Conservation (phyloP, 2,888 invertebrate genomes). For the Apantesis nais region DNA sequence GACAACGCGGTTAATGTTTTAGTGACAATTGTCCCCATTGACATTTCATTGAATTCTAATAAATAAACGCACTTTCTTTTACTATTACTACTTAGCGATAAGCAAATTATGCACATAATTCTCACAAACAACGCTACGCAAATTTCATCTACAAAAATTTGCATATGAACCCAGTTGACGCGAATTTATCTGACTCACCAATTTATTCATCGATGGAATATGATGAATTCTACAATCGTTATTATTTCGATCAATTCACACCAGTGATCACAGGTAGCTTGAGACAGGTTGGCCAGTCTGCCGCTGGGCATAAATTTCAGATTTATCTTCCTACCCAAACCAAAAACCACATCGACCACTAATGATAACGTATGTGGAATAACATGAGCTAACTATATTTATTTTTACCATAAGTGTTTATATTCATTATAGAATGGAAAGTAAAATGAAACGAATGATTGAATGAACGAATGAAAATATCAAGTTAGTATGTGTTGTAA, state of each 20-base stretch:
- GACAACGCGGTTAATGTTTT: background rate
- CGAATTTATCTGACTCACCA: too few relatives aligned
- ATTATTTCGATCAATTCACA: background rate
- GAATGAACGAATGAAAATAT: too few relatives aligned
- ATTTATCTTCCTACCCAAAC: background rate
- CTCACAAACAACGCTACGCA: background rate
- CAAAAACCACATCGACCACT: conserved; percentile 1
- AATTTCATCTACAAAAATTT: too few relatives aligned
- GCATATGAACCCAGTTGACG: too few relatives aligned
- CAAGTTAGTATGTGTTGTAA: too few relatives aligned
- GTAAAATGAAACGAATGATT: too few relatives aligned
- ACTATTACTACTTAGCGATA: background rate
- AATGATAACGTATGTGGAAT: too few relatives aligned
- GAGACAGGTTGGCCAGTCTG: background rate
- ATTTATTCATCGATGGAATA: too few relatives aligned
- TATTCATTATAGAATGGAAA: too few relatives aligned
- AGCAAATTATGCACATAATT: background rate
- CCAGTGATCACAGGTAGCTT: background rate
- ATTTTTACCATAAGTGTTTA: too few relatives aligned
- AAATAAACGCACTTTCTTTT: background rate
- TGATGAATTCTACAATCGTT: background rate
- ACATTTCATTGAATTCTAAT: background rate
- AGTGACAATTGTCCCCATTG: background rate
- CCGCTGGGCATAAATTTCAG: background rate
- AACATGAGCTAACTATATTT: too few relatives aligned